Evolutionary conservation across 2,888 invertebrate genomes (phyloP).

Genomic region (Aleiodes leptofemur): DNA sequence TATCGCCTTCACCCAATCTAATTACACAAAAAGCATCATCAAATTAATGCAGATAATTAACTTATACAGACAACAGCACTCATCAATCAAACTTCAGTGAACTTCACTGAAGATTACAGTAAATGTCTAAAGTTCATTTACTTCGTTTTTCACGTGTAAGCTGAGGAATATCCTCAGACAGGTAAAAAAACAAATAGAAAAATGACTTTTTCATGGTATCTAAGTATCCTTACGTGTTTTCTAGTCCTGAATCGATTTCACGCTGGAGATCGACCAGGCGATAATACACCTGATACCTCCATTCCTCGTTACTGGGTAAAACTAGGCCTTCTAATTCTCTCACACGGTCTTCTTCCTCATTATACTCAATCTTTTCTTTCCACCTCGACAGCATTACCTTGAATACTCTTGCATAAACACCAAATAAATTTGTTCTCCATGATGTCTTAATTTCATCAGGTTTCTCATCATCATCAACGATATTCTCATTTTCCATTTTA

Average conservation of each 20-base stretch:
- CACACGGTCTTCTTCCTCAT: slow-evolving; percentile 57
- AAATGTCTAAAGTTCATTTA: too few relatives aligned
- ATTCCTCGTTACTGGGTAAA: slow-evolving; percentile 83
- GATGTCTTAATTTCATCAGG: not conserved
- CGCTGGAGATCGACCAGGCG: slow-evolving; percentile 82
- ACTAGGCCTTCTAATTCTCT: slow-evolving; percentile 78
- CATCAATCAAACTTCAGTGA: too few relatives aligned
- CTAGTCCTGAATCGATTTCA: slow-evolving; percentile 68
- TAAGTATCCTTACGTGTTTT: slow-evolving; percentile 43
- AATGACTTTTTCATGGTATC: slow-evolving; percentile 8
- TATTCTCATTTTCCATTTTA: slow-evolving; percentile 6
- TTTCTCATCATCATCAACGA: slow-evolving; percentile 18
- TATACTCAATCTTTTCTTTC: slow-evolving; percentile 57
- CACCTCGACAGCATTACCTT: slow-evolving; percentile 78
- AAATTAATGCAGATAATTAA: not conserved
- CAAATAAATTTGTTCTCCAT: slow-evolving; percentile 80
- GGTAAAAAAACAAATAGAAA: not conserved
- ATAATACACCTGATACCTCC: slow-evolving; percentile 83
- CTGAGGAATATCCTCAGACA: not conserved
- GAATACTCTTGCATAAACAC: slow-evolving; percentile 81
- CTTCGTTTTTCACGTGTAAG: too few relatives aligned
- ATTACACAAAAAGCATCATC: not conserved
- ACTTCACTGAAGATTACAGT: too few relatives aligned
- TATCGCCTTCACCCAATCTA: slow-evolving; percentile 39
- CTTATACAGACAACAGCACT: not conserved